Base-by-base conservation (phyloP, 2,888 invertebrate species). In the Rutpela maculata region DNA sequence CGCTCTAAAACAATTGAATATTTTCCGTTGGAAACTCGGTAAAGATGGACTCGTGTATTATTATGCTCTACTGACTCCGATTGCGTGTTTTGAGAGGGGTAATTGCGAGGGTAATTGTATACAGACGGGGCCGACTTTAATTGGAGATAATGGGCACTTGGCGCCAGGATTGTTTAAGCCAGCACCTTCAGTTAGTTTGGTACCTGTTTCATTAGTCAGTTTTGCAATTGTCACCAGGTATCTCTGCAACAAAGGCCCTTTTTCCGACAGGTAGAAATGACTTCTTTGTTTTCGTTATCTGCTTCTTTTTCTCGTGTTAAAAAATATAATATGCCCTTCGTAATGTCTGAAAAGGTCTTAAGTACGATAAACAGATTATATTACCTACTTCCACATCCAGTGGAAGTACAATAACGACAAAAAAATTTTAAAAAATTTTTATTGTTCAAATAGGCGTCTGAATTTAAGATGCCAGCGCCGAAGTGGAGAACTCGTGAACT, bases 91-190 rank as follows among this genome's bases (percentile, higher is more conserved):
- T 75, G 69, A 74, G 70, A n/a, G n/a, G n/a, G n/a, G n/a, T n/a
- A n/a, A n/a, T n/a, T n/a, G n/a, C n/a, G n/a, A n/a, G 77, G 79
- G 78, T 79, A 83, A 82, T 83, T 81, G 81, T 78, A 79, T 66
- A 75, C 75, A 74, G 68, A 76, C 74, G 56, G 56, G 65, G 70
- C 79, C 73, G 76, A 74, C 78, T 62, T 59, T 59, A 59, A 59
- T 59, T 59, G 59, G 11, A 59, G 18, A 59, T 81, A 80, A 80
- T 81, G 78, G 79, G 70, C 74, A 77, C 38, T 62, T 74, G 82
- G 82, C 82, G 82, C 82, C 82, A 68, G 76, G 11, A 38, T n/a
- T 35, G 78, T 75, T 72, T 75, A 60, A 50, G n/a, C 22, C 22
- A 26, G 22, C 4, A 26, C 22, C 22, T 26, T 26, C 50, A 17